A percentile compares a stretch with the other conserved stretches of the same genome.
Conservation (phyloP, 1,140 invertebrate species). For the Pachypeltis micranthus region DNA sequence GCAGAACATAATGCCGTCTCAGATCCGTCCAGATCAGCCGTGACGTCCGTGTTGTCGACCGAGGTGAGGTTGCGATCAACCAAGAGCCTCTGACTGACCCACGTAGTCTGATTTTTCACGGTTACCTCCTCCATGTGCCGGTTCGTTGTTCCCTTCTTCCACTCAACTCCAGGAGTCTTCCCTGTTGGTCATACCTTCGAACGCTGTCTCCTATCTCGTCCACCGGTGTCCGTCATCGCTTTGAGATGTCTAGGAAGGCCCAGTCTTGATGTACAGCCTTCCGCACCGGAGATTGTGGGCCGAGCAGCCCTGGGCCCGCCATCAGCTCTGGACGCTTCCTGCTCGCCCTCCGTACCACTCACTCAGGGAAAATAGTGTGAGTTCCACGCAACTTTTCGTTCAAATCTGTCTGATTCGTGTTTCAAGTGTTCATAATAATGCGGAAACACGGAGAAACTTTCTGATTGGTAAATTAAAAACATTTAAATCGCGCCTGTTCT, state of each 20-base stretch:
- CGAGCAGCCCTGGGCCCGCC: constrained; percentile 14
- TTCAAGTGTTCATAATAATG: too few species aligned
- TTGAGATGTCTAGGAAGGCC: too few species aligned
- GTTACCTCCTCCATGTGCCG: neutral
- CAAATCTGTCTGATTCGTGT: too few species aligned
- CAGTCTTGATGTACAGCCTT: constrained; percentile 9
- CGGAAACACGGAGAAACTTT: too few species aligned
- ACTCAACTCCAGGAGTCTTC: neutral
- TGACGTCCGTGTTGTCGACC: too few species aligned
- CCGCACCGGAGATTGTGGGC: constrained; percentile 12
- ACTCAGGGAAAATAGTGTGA: too few species aligned
- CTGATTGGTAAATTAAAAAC: too few species aligned
- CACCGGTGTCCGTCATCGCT: neutral
- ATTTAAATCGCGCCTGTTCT: too few species aligned
- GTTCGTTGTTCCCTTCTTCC: neutral
- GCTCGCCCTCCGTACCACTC: neutral
- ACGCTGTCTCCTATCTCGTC: neutral
- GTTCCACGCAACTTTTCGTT: too few species aligned
- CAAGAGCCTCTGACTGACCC: neutral
- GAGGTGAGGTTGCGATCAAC: neutral
- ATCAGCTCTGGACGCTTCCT: constrained; percentile 14
- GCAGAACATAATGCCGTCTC: neutral
- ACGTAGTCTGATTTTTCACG: constrained; percentile 11
- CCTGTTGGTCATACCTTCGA: neutral
- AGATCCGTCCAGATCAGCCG: neutral